Evolutionary conservation across 2,888 invertebrate genomes (phyloP), one percentile per base, ranked within the genome.

Genomic region (Smittia aterrima): DNA sequence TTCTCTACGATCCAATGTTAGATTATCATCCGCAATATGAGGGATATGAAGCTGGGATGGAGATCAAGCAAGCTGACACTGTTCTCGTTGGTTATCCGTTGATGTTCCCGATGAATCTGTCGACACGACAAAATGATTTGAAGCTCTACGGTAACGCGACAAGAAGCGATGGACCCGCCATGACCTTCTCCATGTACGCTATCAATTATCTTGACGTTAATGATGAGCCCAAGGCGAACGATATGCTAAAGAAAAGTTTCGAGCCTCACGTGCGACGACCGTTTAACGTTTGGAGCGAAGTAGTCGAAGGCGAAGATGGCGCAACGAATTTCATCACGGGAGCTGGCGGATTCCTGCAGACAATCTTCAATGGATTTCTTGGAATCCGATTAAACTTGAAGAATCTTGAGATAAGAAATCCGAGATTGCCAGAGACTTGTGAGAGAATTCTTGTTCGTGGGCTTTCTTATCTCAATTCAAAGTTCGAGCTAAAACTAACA

Each of bases 121-220:
- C 85, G 6, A 85, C 85, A 0, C 78, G 85, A 75, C 79, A 82
- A 0, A 87, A 87, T 78, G 87, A 88, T 77, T 79, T 88, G 20
- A 78, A 81, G 0, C 85, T 86, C 77, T 88, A 88, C 80, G 86
- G 85, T 77, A 81, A 84, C 0, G 85, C 85, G 13, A 88, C 87
- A 0, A 81, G 87, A 0, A 78, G 78, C 62, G 82, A 79, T 22
- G 88, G 88, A 0, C 88, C 88, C 0, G 88, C 87, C 0, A 88
- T 88, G 87, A 87, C 87, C 0, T 88, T 87, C 87, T 86, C 87
- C 66, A 87, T 87, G 86, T 87, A 87, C 78, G 80, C 87, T 0
- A 83, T 87, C 0, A 87, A 87, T 7, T 85, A 85, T 76, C 79
- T 87, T 41, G 82, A 83, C 25, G 77, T 85, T 13, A 81, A 79